Conservation (phyloP, 1,140 invertebrate species). For the Drosophila leontia region DNA sequence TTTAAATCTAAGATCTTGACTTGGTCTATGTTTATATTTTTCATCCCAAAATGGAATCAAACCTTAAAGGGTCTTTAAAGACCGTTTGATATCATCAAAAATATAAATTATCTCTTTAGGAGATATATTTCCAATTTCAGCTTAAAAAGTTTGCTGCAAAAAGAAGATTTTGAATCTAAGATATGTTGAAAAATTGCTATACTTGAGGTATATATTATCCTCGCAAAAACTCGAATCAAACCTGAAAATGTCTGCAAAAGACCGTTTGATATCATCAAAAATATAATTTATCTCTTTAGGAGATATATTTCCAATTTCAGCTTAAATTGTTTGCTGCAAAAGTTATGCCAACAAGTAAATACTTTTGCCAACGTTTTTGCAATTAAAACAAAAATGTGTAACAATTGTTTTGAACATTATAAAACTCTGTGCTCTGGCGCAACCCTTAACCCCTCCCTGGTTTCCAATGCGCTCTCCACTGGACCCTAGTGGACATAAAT, state of each 20-base stretch:
- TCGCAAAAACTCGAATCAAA: background rate
- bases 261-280: background rate
- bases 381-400: slow-evolving; percentile 44
- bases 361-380: slow-evolving; percentile 29
- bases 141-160: no score
- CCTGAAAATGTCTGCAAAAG: no score
- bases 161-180: no score
- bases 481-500: slow-evolving; percentile 48
- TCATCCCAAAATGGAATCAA: background rate
- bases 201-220: background rate
- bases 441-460: background rate
- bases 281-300: background rate
- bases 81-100: no score
- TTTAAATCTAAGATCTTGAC: no score
- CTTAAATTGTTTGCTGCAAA: slow-evolving; percentile 26
- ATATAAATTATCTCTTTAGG: no score
- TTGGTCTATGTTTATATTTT: background rate
- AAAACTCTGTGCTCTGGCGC: background rate
- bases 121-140: no score
- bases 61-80: no score
- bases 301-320: background rate
- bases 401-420: slow-evolving; percentile 33
- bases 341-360: slow-evolving; percentile 30
- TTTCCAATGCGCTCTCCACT: background rate
- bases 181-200: background rate